Evolutionary conservation across 2,113 vertebrate species (phyloP), one percentile per base, ranked within the genome.

Genomic region (Brachyistius frenatus): DNA sequence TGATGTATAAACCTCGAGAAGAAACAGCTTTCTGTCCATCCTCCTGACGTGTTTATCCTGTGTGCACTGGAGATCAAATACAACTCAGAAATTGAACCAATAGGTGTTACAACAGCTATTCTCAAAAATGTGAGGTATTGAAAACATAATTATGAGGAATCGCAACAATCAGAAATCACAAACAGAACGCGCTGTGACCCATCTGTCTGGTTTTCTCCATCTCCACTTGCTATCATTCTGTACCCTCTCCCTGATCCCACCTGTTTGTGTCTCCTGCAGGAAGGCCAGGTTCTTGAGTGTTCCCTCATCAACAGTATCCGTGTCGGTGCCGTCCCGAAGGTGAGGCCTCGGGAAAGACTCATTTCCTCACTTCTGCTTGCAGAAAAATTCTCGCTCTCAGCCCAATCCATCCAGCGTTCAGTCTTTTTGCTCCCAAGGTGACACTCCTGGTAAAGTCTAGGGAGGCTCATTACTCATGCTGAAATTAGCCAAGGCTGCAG

Each of bases 231-330:
- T 46, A 1, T 33, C 56, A 39, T 7, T 8, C 16, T n/a, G 15
- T n/a, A 16, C 0, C 13, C 3, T n/a, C 46, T 7, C 3, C 35
- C 32, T 50, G 10, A 41, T 32, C 39, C 16, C 55, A n/a, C 0
- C 0, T 7, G 30, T 73, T 8, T 68, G 0, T 87, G 3, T 70
- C 37, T 70, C 49, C 76, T 44, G 86, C 93, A 81, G 98, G 98
- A 99, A 93, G 98, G 98, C 71, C 98, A 99, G 88, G 96, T 99
- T 36, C 94, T 99, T 36, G 98, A 99, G 93, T 99, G 97, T 75
- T 99, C 97, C 56, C 95, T 99, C 78, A 97, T 99, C 95, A 99
- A 99, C 95, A 99, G 97, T 65, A 96, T 99, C 77, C 97, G 98
- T 0, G 93, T 94, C 64, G 97, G 96, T 86, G 92, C 94, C 46